Evolutionary conservation across 2,797 vertebrate species (phyloP).

Genomic region (Adrianichthys oophorus): DNA sequence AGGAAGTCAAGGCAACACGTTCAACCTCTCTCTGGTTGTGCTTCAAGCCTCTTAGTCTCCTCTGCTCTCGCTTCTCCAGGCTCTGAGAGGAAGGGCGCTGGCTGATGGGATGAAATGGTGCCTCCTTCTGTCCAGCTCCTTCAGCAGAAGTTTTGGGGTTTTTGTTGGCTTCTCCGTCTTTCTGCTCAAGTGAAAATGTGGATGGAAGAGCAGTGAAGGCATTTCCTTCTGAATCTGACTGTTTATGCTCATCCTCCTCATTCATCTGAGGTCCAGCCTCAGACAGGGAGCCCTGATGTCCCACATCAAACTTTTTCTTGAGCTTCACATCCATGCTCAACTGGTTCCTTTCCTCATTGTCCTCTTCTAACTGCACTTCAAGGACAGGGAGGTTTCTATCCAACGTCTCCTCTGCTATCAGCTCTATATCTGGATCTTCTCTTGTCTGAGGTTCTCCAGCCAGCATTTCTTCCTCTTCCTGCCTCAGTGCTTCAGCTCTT

Average conservation of each 20-base stretch:
- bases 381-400: slow-evolving; percentile 34
- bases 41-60: slow-evolving; percentile 89
- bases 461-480: slow-evolving; percentile 47
- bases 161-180: slow-evolving; percentile 11
- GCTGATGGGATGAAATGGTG: background rate
- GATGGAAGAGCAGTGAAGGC: slow-evolving; percentile 7
- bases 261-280: slow-evolving; percentile 66
- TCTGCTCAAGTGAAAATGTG: slow-evolving; percentile 16
- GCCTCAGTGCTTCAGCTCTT: slow-evolving; percentile 59
- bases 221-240: slow-evolving; percentile 17
- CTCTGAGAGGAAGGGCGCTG: slow-evolving; percentile 65
- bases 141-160: slow-evolving; percentile 8
- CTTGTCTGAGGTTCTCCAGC: slow-evolving; percentile 52
- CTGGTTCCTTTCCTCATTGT: slow-evolving; percentile 5
- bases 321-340: slow-evolving; percentile 40
- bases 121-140: slow-evolving; percentile 37
- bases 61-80: slow-evolving; percentile 90
- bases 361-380: slow-evolving; percentile 16
- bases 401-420: slow-evolving; percentile 59
- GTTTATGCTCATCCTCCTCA: slow-evolving; percentile 28
- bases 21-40: slow-evolving; percentile 91
- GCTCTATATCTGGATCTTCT: slow-evolving; percentile 63
- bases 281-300: slow-evolving; percentile 51
- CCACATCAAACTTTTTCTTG: background rate
- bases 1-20: slow-evolving; percentile 70